Percentiles rank a stretch among this genome's conserved stretches.
phyloP scores from a whole-genome alignment of 2,797 vertebrate genomes.

The Sebastes cheni region DNA sequence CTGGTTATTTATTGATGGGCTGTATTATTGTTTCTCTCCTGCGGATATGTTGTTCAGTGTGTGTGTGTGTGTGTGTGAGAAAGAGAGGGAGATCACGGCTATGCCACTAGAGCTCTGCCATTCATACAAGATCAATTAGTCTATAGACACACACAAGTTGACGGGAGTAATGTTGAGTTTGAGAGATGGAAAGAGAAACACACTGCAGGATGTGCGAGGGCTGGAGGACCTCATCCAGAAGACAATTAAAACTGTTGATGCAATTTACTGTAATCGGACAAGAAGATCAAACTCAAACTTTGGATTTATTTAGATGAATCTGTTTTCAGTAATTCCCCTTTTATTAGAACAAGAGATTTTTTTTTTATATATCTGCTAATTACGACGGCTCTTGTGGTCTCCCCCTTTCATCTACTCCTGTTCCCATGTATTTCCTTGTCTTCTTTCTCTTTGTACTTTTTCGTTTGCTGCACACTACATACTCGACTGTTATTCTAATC shows the following conservation, averaged over 20 bases:
- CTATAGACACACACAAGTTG: neutral
- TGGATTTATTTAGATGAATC: neutral
- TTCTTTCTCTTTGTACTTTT: neutral
- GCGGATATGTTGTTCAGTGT: slow-evolving; percentile 31
- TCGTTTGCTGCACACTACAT: neutral
- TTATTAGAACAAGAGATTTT: neutral
- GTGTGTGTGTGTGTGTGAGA: neutral
- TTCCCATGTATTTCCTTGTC: neutral
- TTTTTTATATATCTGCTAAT: neutral
- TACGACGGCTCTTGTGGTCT: neutral
- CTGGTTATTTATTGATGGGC: slow-evolving; percentile 64
- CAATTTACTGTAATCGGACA: neutral
- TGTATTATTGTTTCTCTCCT: slow-evolving; percentile 39
- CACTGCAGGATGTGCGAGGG: neutral
- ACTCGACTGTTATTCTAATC: neutral
- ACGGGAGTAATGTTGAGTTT: neutral
- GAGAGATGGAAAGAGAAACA: neutral
- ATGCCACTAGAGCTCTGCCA: slow-evolving; percentile 41
- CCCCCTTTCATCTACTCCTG: neutral
- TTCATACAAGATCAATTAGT: slow-evolving; percentile 66
- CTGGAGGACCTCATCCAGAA: neutral
- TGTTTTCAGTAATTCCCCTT: neutral
- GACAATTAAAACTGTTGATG: slow-evolving; percentile 5
- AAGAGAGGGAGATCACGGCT: neutral
- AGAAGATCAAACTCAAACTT: neutral